phyloP scores from a whole-genome alignment of 2,797 vertebrate genomes.

The Enoplosus armatus region DNA sequence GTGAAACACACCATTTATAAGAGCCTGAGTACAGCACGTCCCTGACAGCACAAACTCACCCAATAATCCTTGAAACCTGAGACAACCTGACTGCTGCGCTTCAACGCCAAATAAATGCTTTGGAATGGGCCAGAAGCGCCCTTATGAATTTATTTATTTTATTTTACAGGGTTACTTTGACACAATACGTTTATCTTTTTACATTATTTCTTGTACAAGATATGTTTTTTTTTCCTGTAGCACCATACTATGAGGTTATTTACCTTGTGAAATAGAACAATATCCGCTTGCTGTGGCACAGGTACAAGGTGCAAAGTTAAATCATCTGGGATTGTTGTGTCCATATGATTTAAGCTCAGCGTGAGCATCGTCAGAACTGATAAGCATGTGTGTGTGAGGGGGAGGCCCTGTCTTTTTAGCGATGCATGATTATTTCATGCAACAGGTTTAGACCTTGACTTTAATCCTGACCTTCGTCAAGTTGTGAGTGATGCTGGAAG shows the following conservation, averaged over 20 bases:
- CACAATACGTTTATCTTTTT: conserved; percentile 35
- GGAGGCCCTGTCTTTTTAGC: conserved; percentile 20
- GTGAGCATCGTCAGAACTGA: conserved; percentile 22
- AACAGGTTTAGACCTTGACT: conserved; percentile 43
- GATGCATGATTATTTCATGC: conserved; percentile 52
- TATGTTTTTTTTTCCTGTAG: conserved; percentile 7
- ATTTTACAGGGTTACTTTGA: conserved; percentile 28
- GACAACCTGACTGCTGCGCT: conserved; percentile 49
- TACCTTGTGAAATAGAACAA: not conserved
- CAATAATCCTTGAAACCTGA: conserved; percentile 74
- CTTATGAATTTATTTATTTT: conserved; percentile 32
- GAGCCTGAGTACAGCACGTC: conserved; percentile 55
- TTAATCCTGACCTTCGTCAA: conserved; percentile 47
- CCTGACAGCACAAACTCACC: conserved; percentile 68
- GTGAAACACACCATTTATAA: conserved; percentile 70
- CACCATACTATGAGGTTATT: conserved; percentile 13
- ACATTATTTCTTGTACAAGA: conserved; percentile 9
- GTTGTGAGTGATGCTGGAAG: conserved; percentile 34
- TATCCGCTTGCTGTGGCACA: not conserved
- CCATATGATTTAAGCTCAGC: conserved; percentile 24
- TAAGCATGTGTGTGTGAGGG: conserved; percentile 21
- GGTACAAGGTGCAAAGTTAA: conserved; percentile 21
- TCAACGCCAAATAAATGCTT: conserved; percentile 41
- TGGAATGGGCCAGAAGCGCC: conserved; percentile 23
- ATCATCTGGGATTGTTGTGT: conserved; percentile 24